Evolutionary conservation across 2,797 vertebrate genomes (phyloP).

Genomic region (Sylvia borin): DNA sequence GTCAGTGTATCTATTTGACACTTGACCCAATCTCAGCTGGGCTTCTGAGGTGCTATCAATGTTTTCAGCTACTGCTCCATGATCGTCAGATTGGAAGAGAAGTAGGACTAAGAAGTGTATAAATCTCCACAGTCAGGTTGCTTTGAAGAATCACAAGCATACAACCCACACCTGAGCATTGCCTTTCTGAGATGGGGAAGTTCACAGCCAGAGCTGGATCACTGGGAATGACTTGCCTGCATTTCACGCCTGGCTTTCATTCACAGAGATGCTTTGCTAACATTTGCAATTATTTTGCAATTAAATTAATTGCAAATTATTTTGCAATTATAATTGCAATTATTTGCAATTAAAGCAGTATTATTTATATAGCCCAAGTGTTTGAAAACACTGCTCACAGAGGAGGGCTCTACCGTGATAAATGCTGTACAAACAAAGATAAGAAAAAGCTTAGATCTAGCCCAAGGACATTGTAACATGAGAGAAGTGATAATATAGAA

Average conservation of each 20-base stretch:
- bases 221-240: background rate
- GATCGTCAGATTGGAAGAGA: background rate
- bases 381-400: background rate
- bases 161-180: background rate
- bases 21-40: background rate
- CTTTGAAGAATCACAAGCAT: background rate
- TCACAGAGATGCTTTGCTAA: background rate
- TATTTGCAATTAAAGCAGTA: background rate
- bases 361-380: background rate
- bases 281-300: background rate
- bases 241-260: background rate
- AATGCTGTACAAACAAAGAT: background rate
- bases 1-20: background rate
- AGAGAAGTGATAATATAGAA: slow-evolving; percentile 18
- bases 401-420: background rate
- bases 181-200: background rate
- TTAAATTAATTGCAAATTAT: no score
- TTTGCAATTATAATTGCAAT: no score
- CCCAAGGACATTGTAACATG: background rate
- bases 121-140: background rate
- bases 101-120: background rate
- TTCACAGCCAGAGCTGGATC: background rate
- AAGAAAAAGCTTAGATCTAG: background rate
- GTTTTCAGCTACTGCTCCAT: background rate
- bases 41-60: background rate